Percentiles rank a stretch among this genome's conserved stretches.
phyloP scores from a whole-genome alignment of 2,797 vertebrate genomes.

The Acanthiza pusilla region DNA sequence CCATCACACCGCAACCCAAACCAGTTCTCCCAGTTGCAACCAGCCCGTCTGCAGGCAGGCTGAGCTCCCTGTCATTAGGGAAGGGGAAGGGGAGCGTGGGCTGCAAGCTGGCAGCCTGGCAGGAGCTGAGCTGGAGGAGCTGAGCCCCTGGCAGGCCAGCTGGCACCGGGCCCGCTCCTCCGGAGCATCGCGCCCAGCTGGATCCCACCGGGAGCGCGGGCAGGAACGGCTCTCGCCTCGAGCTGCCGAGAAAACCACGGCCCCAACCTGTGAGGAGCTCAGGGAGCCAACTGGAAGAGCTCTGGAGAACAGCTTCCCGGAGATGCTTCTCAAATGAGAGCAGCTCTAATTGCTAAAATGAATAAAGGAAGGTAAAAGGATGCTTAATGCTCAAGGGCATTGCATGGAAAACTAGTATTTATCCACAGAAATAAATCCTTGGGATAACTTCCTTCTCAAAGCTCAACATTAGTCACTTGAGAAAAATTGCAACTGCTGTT shows the following conservation, averaged over 20 bases:
- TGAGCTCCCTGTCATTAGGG: not conserved
- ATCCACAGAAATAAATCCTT: not conserved
- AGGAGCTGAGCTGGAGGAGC: not conserved
- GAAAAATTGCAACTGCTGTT: not conserved
- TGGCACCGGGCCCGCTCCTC: not conserved
- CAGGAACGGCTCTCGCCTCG: not conserved
- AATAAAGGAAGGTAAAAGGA: not conserved
- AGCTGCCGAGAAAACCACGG: not conserved
- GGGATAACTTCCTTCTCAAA: not conserved
- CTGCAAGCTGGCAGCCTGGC: not conserved
- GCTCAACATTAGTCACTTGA: not conserved
- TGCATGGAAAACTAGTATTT: not conserved
- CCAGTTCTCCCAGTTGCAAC: slow-evolving; percentile 37
- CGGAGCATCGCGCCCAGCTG: not conserved
- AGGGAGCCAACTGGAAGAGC: not conserved
- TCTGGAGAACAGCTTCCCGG: not conserved
- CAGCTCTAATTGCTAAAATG: not conserved
- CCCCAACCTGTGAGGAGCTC: not conserved
- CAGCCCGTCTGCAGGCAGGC: not conserved
- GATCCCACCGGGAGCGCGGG: not conserved
- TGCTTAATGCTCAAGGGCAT: not conserved
- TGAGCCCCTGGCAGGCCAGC: not conserved
- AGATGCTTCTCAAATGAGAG: not conserved
- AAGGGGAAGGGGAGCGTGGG: slow-evolving; percentile 4
- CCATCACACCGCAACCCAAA: not conserved